These are phyloP conservation scores for Netelia virgata DNA, from an alignment of 2,888 invertebrate genomes.

Conservation along the genomic window DNA sequence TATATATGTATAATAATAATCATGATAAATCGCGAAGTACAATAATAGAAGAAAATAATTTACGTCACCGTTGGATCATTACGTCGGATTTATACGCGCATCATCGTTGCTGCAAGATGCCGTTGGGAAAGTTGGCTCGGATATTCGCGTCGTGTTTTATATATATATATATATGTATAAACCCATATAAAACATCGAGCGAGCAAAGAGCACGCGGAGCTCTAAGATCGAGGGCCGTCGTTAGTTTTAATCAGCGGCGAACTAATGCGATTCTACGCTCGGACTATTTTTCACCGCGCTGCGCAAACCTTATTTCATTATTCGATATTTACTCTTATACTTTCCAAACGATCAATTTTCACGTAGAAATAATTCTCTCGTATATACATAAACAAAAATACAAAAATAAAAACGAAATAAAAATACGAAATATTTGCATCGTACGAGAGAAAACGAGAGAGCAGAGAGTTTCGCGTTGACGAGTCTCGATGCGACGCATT, in stretches of 20 bases:
- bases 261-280: conserved; percentile 39
- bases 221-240: conserved; percentile 42
- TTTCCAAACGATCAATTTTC: too few relatives aligned
- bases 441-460: neutral
- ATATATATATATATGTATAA: conserved; percentile 3
- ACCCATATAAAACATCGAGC: neutral
- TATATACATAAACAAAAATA: neutral
- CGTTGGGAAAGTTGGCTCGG: conserved; percentile 55
- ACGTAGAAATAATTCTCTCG: neutral
- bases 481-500: conserved; percentile 1
- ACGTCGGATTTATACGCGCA: conserved; percentile 54
- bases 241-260: conserved; percentile 53
- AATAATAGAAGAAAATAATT: conserved; percentile 42
- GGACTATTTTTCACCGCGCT: conserved; percentile 30
- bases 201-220: conserved; percentile 11
- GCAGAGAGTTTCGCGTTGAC: neutral
- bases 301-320: too few relatives aligned
- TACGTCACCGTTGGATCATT: conserved; percentile 52
- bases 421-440: neutral
- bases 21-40: conserved; percentile 22
- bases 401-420: too few relatives aligned
- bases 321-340: too few relatives aligned
- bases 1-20: neutral
- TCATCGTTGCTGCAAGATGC: conserved; percentile 47
- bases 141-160: neutral